Evolutionary conservation across 2,113 vertebrate genomes (phyloP), one percentile per base, ranked within the genome.

Genomic region (Ammodytes dubius): DNA sequence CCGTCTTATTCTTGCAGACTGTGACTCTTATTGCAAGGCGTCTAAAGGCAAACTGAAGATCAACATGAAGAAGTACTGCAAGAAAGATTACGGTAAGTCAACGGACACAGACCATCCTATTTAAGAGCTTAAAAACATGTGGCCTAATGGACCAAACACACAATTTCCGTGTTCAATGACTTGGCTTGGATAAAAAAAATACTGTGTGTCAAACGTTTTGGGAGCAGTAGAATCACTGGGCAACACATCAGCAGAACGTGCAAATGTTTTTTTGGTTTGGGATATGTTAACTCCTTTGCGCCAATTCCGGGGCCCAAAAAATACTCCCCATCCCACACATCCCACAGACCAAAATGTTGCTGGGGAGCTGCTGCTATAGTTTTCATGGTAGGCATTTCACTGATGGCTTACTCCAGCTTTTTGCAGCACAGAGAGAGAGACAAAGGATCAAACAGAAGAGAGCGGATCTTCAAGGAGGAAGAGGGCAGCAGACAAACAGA

Each of bases 21-120:
- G 98, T 35, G 98, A 99, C 80, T 97, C 98, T 37, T 99, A 99
- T 92, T 99, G 98, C 95, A 99, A 98, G 87, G 97, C 97, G n/a
- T 99, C 98, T 64, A 99, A 98, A 94, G 98, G 97, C 72, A 99
- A 98, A 81, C 95, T 99, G 95, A 99, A 99, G 95, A 98, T 99
- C 94, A 99, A 99, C 96, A 99, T 99, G 97, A 99, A 98, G 93
- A 99, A 98, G 81, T 99, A 99, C 94, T 99, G 98, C 93, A 99
- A 99, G 94, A 99, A 99, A 85, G 98, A 98, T 94, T 99, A 99
- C 0, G 98, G 98, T 99, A 94, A 97, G 97, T 95, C 59, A n/a
- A 54, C 69, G 13, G 27, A 69, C 39, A 40, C 27, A 42, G 45
- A 35, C 35, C 4, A 63, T 9, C 14, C 17, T n/a, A 50, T 77